Evolutionary conservation across 2,113 vertebrate genomes (phyloP).

Genomic region (Psilopsiagon aurifrons): DNA sequence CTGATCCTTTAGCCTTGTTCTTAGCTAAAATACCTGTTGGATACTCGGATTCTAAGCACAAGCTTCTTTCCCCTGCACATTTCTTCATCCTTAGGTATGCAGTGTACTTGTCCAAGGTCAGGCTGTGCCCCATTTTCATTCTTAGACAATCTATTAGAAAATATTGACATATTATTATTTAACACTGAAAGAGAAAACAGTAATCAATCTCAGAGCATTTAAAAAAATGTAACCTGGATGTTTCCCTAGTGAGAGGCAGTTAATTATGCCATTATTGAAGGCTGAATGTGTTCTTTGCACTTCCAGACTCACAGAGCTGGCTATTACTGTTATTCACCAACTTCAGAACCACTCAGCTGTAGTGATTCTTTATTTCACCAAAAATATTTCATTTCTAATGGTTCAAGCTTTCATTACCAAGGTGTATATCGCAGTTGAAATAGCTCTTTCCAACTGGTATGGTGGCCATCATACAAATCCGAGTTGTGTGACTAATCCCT

Average conservation of each 20-base stretch:
- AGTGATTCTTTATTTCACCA: not conserved
- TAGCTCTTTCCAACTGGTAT: not conserved
- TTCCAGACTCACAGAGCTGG: not conserved
- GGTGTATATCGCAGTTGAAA: not conserved
- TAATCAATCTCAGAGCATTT: slow-evolving; percentile 8
- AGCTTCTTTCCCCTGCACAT: not conserved
- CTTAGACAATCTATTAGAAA: not conserved
- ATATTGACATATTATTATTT: not conserved
- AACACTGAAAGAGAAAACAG: not conserved
- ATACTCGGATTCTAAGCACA: not conserved
- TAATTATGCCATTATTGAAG: not conserved
- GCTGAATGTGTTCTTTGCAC: not conserved
- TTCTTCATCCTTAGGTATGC: not conserved
- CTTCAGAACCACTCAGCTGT: not conserved
- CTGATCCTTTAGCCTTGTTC: not conserved
- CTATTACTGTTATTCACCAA: not conserved
- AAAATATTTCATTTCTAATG: not conserved
- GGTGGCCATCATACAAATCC: not conserved
- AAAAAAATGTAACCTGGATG: not conserved
- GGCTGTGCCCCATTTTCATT: not conserved
- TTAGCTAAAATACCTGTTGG: not conserved
- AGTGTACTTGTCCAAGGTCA: not conserved
- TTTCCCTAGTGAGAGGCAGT: not conserved
- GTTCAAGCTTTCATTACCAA: not conserved
- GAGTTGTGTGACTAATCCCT: not conserved